These are phyloP conservation scores for Leptinotarsa peninsularis DNA, from an alignment of 2,888 invertebrate species.

Conservation along the genomic window DNA sequence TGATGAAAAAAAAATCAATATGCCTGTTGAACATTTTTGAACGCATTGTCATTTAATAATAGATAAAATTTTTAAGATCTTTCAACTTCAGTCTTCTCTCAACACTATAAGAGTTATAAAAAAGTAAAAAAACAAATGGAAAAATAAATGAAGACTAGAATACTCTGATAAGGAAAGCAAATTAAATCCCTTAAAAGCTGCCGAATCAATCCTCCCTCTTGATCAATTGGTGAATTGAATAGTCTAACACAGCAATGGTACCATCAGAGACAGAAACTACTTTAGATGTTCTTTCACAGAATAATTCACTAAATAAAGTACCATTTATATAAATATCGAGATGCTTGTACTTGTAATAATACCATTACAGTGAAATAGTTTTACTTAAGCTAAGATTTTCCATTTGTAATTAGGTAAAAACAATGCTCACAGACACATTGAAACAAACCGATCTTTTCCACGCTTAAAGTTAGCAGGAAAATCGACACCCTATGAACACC, in stretches of 20 bases:
- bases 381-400: constrained; percentile 43
- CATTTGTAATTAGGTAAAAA: constrained; percentile 39
- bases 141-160: constrained; percentile 44
- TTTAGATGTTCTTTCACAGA: neutral
- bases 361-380: constrained; percentile 14
- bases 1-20: constrained; percentile 37
- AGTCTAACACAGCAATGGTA: constrained; percentile 24
- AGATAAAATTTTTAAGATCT: constrained; percentile 44
- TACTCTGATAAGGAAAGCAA: constrained; percentile 40
- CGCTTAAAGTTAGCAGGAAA: constrained; percentile 58
- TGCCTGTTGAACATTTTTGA: constrained; percentile 29
- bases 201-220: constrained; percentile 28
- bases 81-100: constrained; percentile 55
- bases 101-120: constrained; percentile 19
- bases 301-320: neutral
- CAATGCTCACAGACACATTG: constrained; percentile 21
- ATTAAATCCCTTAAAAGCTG: constrained; percentile 35
- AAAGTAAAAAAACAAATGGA: constrained; percentile 37
- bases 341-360: neutral
- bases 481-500: constrained; percentile 65
- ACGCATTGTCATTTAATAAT: constrained; percentile 43
- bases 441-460: constrained; percentile 16
- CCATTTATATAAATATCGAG: too few species aligned
- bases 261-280: constrained; percentile 14
- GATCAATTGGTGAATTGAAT: constrained; percentile 14